phyloP scores from a whole-genome alignment of 2,888 invertebrate species.

The Spilarctia lutea region DNA sequence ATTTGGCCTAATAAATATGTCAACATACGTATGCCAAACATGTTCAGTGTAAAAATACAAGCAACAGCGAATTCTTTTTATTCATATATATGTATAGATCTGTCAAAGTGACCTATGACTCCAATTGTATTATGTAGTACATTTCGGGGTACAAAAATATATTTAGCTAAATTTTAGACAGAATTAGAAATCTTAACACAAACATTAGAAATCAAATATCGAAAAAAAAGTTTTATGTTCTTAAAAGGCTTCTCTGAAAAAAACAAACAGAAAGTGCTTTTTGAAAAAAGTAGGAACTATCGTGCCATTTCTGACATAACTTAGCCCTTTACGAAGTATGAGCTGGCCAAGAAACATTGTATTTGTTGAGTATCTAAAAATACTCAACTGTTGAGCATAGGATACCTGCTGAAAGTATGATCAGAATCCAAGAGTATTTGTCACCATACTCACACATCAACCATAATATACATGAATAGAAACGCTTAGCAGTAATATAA shows the following conservation, averaged over 20 bases:
- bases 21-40: not conserved
- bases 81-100: too few species aligned
- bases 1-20: too few species aligned
- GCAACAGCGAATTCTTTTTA: not conserved
- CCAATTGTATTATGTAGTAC: too few species aligned
- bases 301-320: slow-evolving; percentile 24
- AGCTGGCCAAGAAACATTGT: slow-evolving; percentile 40
- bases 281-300: slow-evolving; percentile 7
- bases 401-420: not conserved
- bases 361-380: slow-evolving; percentile 44
- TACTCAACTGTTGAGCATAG: slow-evolving; percentile 26
- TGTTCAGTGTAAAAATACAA: not conserved
- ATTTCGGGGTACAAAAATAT: too few species aligned
- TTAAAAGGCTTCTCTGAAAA: not conserved
- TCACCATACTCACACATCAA: not conserved
- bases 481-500: not conserved
- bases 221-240: not conserved
- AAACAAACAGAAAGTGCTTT: not conserved
- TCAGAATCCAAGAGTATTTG: too few species aligned
- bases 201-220: too few species aligned
- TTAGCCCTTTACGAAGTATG: slow-evolving; percentile 25
- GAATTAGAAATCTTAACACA: too few species aligned
- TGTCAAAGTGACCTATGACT: too few species aligned
- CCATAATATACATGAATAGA: not conserved
- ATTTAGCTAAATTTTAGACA: too few species aligned